phyloP scores from a whole-genome alignment of 2,113 vertebrate species.

The Bufo gargarizans region DNA sequence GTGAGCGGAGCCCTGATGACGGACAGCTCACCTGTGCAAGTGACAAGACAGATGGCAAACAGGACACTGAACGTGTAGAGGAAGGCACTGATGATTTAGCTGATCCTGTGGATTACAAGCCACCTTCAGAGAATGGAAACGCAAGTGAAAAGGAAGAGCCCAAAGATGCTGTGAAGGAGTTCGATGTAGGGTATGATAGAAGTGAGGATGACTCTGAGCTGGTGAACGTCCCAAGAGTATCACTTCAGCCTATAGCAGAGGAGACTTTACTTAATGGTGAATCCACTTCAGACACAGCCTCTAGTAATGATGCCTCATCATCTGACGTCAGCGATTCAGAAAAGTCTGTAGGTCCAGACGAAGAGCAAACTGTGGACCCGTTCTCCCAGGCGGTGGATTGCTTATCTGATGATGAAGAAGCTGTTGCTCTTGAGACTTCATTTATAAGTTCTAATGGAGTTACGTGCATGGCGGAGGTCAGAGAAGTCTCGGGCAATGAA shows the following conservation, averaged over 20 bases:
- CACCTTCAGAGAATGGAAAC: not conserved
- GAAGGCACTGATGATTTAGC: slow-evolving; percentile 33
- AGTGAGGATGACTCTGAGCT: slow-evolving; percentile 53
- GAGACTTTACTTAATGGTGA: slow-evolving; percentile 63
- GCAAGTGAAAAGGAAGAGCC: slow-evolving; percentile 31
- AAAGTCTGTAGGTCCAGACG: not conserved
- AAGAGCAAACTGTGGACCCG: slow-evolving; percentile 38
- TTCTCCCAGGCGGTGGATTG: not conserved
- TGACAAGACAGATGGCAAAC: not conserved
- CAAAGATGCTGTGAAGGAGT: not conserved
- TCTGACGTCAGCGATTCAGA: fast-evolving
- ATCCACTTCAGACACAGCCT: slow-evolving; percentile 59
- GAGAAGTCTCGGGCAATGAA: slow-evolving; percentile 61
- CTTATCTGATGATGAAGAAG: not conserved
- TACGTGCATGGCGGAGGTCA: slow-evolving; percentile 45
- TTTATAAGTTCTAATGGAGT: slow-evolving; percentile 21
- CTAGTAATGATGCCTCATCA: not conserved
- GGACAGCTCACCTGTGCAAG: not conserved
- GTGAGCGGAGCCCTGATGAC: not conserved
- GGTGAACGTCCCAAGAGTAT: not conserved
- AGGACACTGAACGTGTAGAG: not conserved
- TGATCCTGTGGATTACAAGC: not conserved
- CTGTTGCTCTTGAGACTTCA: not conserved
- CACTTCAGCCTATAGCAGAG: slow-evolving; percentile 60
- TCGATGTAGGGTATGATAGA: fast-evolving